A percentile compares a stretch with the other conserved stretches of the same genome.
Conservation (phyloP, 2,888 invertebrate species). For the Drosophila glabriapex region DNA sequence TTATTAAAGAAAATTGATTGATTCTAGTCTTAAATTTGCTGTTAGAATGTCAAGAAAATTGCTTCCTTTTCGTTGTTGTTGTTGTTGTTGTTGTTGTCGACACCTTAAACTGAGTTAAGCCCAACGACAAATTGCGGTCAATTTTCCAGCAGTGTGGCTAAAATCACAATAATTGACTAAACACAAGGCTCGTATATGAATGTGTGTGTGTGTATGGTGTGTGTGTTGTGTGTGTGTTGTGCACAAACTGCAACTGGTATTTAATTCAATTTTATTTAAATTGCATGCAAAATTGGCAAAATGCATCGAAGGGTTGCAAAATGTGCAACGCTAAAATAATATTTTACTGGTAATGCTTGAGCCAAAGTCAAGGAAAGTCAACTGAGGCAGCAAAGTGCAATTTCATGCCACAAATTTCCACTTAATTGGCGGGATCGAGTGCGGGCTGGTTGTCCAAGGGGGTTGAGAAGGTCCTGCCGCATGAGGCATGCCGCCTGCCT, state of each 20-base stretch:
- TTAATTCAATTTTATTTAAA: conserved; percentile 78
- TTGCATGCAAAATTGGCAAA: conserved; percentile 69
- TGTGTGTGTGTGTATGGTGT: conserved; percentile 17
- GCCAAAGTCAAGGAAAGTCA: conserved; percentile 13
- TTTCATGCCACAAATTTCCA: conserved; percentile 77
- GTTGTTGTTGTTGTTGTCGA: conserved; percentile 16
- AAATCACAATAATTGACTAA: conserved; percentile 58
- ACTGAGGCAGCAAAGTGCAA: conserved; percentile 51
- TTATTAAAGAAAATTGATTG: background rate
- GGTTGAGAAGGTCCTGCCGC: conserved; percentile 26
- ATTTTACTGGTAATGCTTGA: conserved; percentile 63
- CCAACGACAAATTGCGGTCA: conserved; percentile 43
- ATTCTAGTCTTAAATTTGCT: conserved; percentile 1
- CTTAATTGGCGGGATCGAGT: conserved; percentile 64
- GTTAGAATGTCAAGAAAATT: conserved; percentile 29
- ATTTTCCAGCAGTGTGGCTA: conserved; percentile 46
- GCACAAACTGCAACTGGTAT: conserved; percentile 39
- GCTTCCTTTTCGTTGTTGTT: conserved; percentile 13
- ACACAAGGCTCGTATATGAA: conserved; percentile 7
- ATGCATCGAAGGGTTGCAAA: conserved; percentile 25
- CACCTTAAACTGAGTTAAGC: conserved; percentile 32
- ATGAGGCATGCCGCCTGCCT: conserved; percentile 12
- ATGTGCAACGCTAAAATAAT: conserved; percentile 57
- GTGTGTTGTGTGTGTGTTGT: conserved; percentile 29
- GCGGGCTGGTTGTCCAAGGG: background rate